Percentiles rank a stretch among this genome's conserved stretches.
Conservation (phyloP, 2,888 invertebrate species). For the Falcaria lacertinaria region DNA sequence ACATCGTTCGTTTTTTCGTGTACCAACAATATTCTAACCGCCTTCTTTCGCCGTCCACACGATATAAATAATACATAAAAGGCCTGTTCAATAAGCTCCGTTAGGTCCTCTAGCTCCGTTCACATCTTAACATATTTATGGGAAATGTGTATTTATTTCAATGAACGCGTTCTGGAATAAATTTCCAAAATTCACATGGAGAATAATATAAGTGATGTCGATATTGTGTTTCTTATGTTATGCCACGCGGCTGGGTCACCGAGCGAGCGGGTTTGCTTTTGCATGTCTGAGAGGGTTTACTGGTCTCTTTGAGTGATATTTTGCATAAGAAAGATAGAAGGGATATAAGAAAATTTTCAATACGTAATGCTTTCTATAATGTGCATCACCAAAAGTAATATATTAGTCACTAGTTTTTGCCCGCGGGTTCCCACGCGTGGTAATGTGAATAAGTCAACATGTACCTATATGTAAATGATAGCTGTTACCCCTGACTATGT, state of each 20-base stretch:
- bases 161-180: slow-evolving; percentile 10
- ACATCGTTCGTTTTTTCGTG: too few relatives aligned
- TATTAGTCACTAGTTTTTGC: too few relatives aligned
- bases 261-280: neutral
- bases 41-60: slow-evolving; percentile 15
- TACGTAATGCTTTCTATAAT: too few relatives aligned
- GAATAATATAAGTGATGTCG: neutral
- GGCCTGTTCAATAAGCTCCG: slow-evolving; percentile 7
- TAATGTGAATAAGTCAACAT: too few relatives aligned
- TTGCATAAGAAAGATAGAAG: neutral
- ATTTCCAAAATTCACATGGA: slow-evolving; percentile 4
- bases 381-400: too few relatives aligned
- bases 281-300: neutral
- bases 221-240: neutral
- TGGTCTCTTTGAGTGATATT: neutral
- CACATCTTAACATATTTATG: slow-evolving; percentile 15
- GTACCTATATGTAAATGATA: too few relatives aligned
- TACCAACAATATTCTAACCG: slow-evolving; percentile 7
- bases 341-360: too few relatives aligned
- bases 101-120: slow-evolving; percentile 12
- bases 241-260: neutral
- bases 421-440: too few relatives aligned
- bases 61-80: slow-evolving; percentile 21
- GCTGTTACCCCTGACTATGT: too few relatives aligned
- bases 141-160: slow-evolving; percentile 6